Base-by-base conservation (phyloP, 2,888 invertebrate genomes). In the Formica aserva region DNA sequence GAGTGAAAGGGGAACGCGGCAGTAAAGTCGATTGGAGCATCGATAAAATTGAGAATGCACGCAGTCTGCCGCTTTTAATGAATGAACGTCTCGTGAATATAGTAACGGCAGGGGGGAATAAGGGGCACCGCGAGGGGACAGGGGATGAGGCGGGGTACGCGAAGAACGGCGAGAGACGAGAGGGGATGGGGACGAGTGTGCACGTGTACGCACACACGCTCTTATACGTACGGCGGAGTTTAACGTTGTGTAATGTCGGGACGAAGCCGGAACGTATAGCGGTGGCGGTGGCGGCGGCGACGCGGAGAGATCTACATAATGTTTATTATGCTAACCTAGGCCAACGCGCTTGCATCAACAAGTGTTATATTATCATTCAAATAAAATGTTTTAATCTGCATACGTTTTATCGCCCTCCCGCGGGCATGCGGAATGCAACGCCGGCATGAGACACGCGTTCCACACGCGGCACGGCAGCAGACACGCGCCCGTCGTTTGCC, bases 331-430 rank as follows among this genome's bases (percentile, higher is more conserved):
- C 94, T 93, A 94, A 94, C 94, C 94, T 94, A 94, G 94, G 94
- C 94, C 93, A 94, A 94, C 94, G 94, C 92, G 94, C 93, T 94
- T 92, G 94, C 94, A 94, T 94, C 94, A 94, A 94, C 94, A 94
- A 94, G 94, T 94, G 94, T 94, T 94, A 94, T 94, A 94, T 94
- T 94, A 94, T 94, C 94, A 94, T 94, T 94, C 94, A 94, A 94
- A 94, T 94, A 94, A 94, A 94, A 94, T 94, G 94, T 94, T 94
- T 94, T 94, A 94, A 94, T 94, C 94, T 94, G 94, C 94, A 94
- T 94, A 94, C 94, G 94, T 94, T 94, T 94, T 94, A 94, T 94
- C 94, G 93, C 92, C 92, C 94, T 94, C 94, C 94, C 91, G 91
- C 91, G 91, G 91, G 92, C 92, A 92, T 92, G 92, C 93, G 92